phyloP scores from a whole-genome alignment of 2,888 invertebrate species.

The Rhagium mordax region DNA sequence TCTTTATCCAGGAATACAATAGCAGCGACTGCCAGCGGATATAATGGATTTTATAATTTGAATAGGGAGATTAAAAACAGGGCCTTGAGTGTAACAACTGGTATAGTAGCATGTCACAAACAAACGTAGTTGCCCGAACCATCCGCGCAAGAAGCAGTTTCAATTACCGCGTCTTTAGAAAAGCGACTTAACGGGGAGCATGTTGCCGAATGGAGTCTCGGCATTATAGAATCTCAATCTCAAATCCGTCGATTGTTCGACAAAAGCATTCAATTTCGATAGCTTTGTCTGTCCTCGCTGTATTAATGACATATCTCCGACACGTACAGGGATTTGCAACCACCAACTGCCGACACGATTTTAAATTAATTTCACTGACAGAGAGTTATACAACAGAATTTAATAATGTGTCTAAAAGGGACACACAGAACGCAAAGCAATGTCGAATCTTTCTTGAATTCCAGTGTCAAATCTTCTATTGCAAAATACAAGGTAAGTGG shows the following conservation, averaged over 20 bases:
- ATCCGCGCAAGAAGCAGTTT: slow-evolving; percentile 63
- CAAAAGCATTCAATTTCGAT: slow-evolving; percentile 54
- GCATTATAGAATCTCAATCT: slow-evolving; percentile 68
- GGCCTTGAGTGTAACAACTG: slow-evolving; percentile 59
- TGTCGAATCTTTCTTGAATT: no score
- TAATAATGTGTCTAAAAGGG: no score
- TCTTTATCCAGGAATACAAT: slow-evolving; percentile 50
- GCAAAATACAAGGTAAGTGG: no score
- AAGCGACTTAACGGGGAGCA: slow-evolving; percentile 66
- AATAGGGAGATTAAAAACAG: slow-evolving; percentile 66
- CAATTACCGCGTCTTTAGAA: slow-evolving; percentile 68
- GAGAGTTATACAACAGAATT: no score
- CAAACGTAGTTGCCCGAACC: slow-evolving; percentile 48
- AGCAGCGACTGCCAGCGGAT: slow-evolving; percentile 48
- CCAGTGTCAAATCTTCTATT: no score
- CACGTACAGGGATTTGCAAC: slow-evolving; percentile 31
- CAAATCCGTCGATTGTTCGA: slow-evolving; percentile 68
- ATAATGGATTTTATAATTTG: slow-evolving; percentile 66
- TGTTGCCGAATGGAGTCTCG: slow-evolving; percentile 65
- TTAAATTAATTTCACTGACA: neutral
- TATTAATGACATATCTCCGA: slow-evolving; percentile 53
- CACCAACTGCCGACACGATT: neutral
- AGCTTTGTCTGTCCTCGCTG: slow-evolving; percentile 54
- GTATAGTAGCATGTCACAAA: slow-evolving; percentile 54
- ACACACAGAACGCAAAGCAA: no score